These are phyloP conservation scores for Genyomyrus donnyi DNA, from an alignment of 2,113 vertebrate species.

Conservation along the genomic window DNA sequence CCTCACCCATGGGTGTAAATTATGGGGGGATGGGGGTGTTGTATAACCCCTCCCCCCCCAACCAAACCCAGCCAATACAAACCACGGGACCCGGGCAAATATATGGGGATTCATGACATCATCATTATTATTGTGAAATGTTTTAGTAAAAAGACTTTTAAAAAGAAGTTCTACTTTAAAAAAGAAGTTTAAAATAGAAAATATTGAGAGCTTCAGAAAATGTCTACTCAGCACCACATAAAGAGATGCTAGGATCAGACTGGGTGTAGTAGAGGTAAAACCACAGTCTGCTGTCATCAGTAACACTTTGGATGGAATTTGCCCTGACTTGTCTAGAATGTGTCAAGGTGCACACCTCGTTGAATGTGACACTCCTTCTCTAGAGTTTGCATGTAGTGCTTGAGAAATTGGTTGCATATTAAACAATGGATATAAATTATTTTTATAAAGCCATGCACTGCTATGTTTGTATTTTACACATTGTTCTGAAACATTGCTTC, in stretches of 20 bases:
- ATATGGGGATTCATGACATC: neutral
- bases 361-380: no score
- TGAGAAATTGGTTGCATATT: neutral
- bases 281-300: neutral
- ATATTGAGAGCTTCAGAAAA: neutral
- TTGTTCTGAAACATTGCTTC: neutral
- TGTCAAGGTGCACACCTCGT: neutral
- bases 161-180: no score
- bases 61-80: no score
- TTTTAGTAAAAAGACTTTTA: neutral
- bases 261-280: neutral
- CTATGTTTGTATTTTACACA: neutral
- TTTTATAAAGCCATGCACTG: neutral
- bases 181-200: neutral
- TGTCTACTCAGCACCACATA: neutral
- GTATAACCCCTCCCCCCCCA: no score
- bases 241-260: neutral
- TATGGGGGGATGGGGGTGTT: no score
- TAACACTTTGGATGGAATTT: neutral
- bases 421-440: neutral
- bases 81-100: neutral
- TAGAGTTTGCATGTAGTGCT: neutral
- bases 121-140: neutral
- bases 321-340: neutral
- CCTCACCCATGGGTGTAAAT: neutral